These are phyloP conservation scores for Carabus problematicus DNA, from an alignment of 2,888 invertebrate species.

Conservation along the genomic window DNA sequence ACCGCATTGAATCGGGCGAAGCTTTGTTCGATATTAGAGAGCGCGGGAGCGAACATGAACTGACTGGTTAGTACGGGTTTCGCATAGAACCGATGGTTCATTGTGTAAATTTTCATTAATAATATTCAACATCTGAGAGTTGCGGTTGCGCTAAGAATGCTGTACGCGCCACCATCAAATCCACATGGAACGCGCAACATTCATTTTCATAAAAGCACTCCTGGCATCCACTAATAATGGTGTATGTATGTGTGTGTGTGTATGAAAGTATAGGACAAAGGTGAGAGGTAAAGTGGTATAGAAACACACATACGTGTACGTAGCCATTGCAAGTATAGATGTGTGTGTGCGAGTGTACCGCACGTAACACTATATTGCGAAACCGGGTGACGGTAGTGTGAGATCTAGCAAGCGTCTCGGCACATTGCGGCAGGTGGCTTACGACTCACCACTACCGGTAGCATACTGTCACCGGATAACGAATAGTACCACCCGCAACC, in stretches of 20 bases:
- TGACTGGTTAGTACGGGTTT: too few species aligned
- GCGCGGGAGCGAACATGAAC: too few species aligned
- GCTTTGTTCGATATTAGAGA: too few species aligned
- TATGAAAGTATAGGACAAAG: not conserved
- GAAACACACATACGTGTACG: not conserved
- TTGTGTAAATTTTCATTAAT: conserved; percentile 2
- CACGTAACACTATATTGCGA: conserved; percentile 12
- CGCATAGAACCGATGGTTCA: not conserved
- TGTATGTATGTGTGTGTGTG: not conserved
- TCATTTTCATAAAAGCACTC: conserved; percentile 41
- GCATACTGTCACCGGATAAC: conserved; percentile 12
- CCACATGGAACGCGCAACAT: conserved; percentile 18
- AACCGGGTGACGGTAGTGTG: not conserved
- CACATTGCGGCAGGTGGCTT: conserved; percentile 10
- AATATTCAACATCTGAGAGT: not conserved
- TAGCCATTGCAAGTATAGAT: not conserved
- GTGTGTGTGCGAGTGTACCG: not conserved
- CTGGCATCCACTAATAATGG: conserved; percentile 36
- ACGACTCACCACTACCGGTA: not conserved
- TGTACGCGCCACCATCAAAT: not conserved
- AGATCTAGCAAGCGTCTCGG: not conserved
- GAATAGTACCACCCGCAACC: not conserved
- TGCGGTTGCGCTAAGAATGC: not conserved
- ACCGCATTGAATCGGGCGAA: too few species aligned
- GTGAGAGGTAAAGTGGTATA: not conserved